These are phyloP conservation scores for Pheosia gnoma DNA, from an alignment of 2,888 invertebrate genomes.

Conservation along the genomic window DNA sequence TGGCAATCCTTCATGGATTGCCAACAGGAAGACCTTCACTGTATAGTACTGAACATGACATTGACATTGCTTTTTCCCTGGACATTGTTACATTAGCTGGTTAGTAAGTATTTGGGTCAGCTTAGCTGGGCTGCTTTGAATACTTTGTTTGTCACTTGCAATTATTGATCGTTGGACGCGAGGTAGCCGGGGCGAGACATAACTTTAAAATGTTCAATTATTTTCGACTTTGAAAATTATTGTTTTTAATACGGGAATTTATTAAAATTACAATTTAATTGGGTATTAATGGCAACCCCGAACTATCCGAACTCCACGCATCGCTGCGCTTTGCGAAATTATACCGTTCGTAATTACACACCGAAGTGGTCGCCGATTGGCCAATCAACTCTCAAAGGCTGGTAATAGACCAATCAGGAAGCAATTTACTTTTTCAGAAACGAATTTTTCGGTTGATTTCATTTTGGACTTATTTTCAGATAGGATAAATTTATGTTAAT, in stretches of 20 bases:
- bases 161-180: background rate
- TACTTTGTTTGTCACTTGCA: background rate
- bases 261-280: no score
- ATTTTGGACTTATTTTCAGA: constrained; percentile 10
- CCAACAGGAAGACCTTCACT: no score
- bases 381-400: constrained; percentile 36
- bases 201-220: background rate
- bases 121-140: background rate
- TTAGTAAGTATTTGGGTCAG: background rate
- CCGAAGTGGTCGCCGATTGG: constrained; percentile 33
- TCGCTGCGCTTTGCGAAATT: constrained; percentile 43
- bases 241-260: no score
- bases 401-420: constrained; percentile 37
- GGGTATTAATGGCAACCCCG: background rate
- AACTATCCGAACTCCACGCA: constrained; percentile 23
- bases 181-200: background rate
- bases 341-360: constrained; percentile 40
- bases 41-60: no score
- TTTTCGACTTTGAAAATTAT: no score
- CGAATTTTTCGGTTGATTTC: constrained; percentile 14
- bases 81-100: background rate
- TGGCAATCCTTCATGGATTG: no score
- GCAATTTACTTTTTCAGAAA: constrained; percentile 34
- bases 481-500: background rate
- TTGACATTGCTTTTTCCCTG: no score